These are phyloP conservation scores for Vanessa cardui DNA, from an alignment of 2,888 invertebrate genomes.

Conservation along the genomic window DNA sequence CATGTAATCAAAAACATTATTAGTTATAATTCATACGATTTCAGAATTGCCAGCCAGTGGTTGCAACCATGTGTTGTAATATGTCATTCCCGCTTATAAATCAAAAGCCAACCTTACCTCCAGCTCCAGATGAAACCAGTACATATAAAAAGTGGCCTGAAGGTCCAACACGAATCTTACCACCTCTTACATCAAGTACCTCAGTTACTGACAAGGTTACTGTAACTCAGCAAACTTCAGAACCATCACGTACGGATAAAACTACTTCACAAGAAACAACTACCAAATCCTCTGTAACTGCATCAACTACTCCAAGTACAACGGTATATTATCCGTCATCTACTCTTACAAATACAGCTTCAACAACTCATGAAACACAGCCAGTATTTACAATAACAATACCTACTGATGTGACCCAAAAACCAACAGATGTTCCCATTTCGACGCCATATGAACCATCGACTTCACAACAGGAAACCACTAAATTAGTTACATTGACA, in stretches of 20 bases:
- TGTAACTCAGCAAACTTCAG: background rate
- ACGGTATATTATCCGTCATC: background rate
- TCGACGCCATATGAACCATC: no score
- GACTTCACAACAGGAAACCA: no score
- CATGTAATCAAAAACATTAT: background rate
- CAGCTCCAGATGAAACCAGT: background rate
- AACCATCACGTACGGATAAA: background rate
- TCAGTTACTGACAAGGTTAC: background rate
- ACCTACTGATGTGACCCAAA: background rate
- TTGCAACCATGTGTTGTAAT: constrained; percentile 32
- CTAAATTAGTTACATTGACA: no score
- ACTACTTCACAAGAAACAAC: background rate
- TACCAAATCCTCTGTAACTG: background rate
- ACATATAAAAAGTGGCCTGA: background rate
- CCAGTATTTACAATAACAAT: background rate
- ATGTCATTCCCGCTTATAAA: constrained; percentile 7
- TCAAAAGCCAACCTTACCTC: constrained; percentile 1
- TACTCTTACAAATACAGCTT: background rate
- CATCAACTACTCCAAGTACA: background rate
- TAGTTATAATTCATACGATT: constrained; percentile 19
- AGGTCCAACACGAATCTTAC: background rate
- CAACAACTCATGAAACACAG: background rate
- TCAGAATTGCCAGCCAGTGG: constrained; percentile 44
- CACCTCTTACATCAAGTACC: background rate
- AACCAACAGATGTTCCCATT: no score